Evolutionary conservation across 2,113 vertebrate genomes (phyloP), one percentile per base, ranked within the genome.

Genomic region (Perca schrenkii): DNA sequence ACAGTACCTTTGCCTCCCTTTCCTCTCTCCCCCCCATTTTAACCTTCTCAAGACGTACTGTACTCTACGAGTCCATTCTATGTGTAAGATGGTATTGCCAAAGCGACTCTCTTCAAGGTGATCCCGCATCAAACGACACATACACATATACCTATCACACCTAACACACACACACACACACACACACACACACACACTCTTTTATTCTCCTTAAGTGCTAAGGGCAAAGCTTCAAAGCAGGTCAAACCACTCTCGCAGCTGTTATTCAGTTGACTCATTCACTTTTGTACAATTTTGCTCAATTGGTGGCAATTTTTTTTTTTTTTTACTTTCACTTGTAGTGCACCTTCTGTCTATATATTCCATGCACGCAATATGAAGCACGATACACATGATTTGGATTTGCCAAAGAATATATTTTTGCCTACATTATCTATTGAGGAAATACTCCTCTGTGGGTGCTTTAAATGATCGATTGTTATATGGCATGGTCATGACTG

Each of bases 181-280:
- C 69, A 62, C 43, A 15, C 77, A 7, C 0, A 71, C 84, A 77
- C 76, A 72, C 47, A 36, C 73, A 62, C 68, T 58, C 81, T 87
- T 69, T 79, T 80, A 84, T 89, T 83, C 86, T 74, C 50, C 67
- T 62, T 84, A 88, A 88, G 86, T 79, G 86, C 80, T 71, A 10
- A 86, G 88, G 84, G 87, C 75, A 79, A 86, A 79, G 82, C 90
- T 86, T 91, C 88, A 89, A 86, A 87, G 86, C 82, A 62, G 91
- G 90, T 88, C 83, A 90, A 77, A 91, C 65, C 85, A 65, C 89
- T 79, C 79, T 78, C 74, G 31, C 76, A 69, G 84, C 79, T 89
- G 82, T 87, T 90, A 77, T 87, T 89, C 77, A 74, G 83, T 89
- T 70, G 78, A 70, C 72, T 90, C 82, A 66, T 56, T 85, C 82